Evolutionary conservation across 2,888 invertebrate genomes (phyloP).

Genomic region (Chorisops tibialis): DNA sequence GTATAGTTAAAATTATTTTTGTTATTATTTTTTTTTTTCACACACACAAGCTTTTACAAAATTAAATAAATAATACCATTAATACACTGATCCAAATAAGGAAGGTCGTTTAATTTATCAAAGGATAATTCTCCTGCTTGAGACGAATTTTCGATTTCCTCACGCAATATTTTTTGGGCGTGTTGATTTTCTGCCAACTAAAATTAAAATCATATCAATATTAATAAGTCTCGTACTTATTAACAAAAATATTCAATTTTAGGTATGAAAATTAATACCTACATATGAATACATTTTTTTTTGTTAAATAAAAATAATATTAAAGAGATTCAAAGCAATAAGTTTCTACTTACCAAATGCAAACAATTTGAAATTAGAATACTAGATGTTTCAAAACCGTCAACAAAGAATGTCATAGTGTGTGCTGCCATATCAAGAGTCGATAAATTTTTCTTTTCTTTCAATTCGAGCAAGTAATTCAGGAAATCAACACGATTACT

Average conservation of each 20-base stretch:
- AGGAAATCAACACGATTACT: conserved; percentile 36
- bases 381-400: conserved; percentile 43
- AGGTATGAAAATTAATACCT: no score
- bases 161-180: conserved; percentile 40
- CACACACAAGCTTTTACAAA: no score
- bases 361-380: conserved; percentile 36
- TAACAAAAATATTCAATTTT: no score
- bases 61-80: conserved; percentile 35
- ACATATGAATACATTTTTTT: no score
- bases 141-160: conserved; percentile 38
- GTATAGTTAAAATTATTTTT: not conserved
- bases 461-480: conserved; percentile 34
- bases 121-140: conserved; percentile 36
- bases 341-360: conserved; percentile 36
- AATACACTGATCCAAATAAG: conserved; percentile 43
- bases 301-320: not conserved
- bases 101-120: conserved; percentile 39
- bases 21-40: no score
- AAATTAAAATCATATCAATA: not conserved
- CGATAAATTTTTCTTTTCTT: conserved; percentile 37
- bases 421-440: conserved; percentile 40
- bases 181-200: conserved; percentile 39
- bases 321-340: not conserved
- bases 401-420: conserved; percentile 39
- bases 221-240: no score